phyloP scores from a whole-genome alignment of 2,888 invertebrate species.

The Ellobium chinense region DNA sequence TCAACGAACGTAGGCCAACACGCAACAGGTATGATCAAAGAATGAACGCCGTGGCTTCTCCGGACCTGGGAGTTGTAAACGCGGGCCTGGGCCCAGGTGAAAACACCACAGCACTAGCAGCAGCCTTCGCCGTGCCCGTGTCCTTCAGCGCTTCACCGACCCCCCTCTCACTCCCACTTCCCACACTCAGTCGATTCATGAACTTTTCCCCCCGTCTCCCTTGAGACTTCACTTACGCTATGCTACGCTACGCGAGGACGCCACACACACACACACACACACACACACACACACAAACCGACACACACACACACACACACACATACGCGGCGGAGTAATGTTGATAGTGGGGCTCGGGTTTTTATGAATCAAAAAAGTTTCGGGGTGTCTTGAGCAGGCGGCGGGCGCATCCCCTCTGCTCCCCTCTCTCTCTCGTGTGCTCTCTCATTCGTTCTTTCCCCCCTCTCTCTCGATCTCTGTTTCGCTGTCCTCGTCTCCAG shows the following conservation, averaged over 20 bases:
- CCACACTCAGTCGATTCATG: slow-evolving; percentile 12
- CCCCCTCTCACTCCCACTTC: not conserved
- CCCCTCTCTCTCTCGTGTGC: not conserved
- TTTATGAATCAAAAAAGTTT: not conserved
- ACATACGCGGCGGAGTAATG: too few species aligned
- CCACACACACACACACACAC: too few species aligned
- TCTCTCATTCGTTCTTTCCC: not conserved
- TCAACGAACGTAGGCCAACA: too few species aligned
- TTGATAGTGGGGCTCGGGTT: too few species aligned
- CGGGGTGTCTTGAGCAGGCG: too few species aligned
- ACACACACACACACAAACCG: too few species aligned
- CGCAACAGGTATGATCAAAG: not conserved
- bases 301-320: too few species aligned
- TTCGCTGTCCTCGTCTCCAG: not conserved
- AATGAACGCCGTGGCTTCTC: not conserved
- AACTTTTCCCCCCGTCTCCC: not conserved
- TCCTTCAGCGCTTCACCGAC: not conserved
- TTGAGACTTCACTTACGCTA: not conserved
- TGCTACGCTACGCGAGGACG: not conserved
- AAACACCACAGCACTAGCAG: not conserved
- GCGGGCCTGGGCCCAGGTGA: not conserved
- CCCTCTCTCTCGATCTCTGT: not conserved
- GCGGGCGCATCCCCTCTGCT: not conserved
- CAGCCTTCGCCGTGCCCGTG: not conserved
- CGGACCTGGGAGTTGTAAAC: not conserved